Evolutionary conservation across 2,113 vertebrate species (phyloP), one percentile per base, ranked within the genome.

Genomic region (human (Homo sapiens)): DNA sequence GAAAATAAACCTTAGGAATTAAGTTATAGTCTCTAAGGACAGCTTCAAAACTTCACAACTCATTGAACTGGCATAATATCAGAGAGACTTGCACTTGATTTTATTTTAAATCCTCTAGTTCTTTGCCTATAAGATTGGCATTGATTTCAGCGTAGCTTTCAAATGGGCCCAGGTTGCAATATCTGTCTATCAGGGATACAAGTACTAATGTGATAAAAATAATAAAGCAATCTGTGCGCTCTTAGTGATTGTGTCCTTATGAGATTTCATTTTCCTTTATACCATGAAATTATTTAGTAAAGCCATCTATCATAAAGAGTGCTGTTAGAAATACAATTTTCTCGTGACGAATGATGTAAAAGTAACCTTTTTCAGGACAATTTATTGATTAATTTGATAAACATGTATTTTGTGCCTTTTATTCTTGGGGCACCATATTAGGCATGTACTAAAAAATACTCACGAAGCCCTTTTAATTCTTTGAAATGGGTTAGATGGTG

Each of bases 1-100:
- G 45, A 90, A 96, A 93, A 92, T 81, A 75, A 97, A 90, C 93
- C 68, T 91, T 91, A 93, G 92, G 92, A 93, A 95, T 98, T 97
- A 96, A 96, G 94, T 87, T 97, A 83, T 83, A 91, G 64, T 97
- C 81, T 97, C 94, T 95, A 94, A 95, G 90, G 90, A 92, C 68
- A 90, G 50, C 92, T 95, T 97, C 76, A 95, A 81, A 96, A 97
- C 94, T 94, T 96, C 68, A 95, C 73, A 96, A 93, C 57, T 98
- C 96, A 95, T 86, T 91, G 93, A 96, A 94, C 88, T 89, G 89
- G 55, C 73, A 85, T 93, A 96, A 93, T 70, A 93, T 89, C 45
- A 93, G 84, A 94, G 78, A 97, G 73, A 30, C 52, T 96, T 94
- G 61, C 68, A 70, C 93, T 97, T 94, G 81, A 96, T 97, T 97